Conservation (phyloP, 2,888 invertebrate genomes). For the Tholera decimalis region DNA sequence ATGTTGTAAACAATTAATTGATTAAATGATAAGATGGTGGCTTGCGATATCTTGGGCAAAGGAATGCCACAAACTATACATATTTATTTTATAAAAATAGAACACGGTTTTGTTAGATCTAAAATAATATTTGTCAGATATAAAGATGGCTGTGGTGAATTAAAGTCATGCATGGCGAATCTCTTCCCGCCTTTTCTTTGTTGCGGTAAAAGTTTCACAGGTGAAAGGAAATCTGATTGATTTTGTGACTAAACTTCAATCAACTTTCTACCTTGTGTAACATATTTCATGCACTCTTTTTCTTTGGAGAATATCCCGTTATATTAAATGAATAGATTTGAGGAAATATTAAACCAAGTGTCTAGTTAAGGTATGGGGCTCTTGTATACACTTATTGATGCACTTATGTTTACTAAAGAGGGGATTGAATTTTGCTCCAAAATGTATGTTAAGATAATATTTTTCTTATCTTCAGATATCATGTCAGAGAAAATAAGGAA, state of each 20-base stretch:
- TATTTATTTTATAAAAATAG: background rate
- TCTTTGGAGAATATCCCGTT: conserved; percentile 1
- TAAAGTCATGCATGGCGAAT: conserved; percentile 31
- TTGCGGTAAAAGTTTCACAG: conserved; percentile 21
- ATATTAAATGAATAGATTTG: background rate
- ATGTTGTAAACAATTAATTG: conserved; percentile 44
- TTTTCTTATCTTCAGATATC: conserved; percentile 87
- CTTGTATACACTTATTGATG: background rate
- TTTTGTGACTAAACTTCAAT: conserved; percentile 35
- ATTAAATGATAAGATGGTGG: conserved; percentile 18
- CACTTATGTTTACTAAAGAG: conserved; percentile 16
- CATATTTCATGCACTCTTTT: conserved; percentile 20
- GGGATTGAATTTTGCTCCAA: background rate
- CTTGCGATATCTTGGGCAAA: conserved; percentile 1
- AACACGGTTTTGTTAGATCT: background rate
- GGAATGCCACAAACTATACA: background rate
- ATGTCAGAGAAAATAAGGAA: conserved; percentile 94
- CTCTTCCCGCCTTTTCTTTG: conserved; percentile 36
- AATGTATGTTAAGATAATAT: background rate
- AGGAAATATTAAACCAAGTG: background rate
- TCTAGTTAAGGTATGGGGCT: background rate
- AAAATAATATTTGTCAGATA: too few relatives aligned
- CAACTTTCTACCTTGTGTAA: conserved; percentile 29
- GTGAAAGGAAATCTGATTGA: conserved; percentile 19
- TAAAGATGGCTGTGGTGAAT: conserved; percentile 8